Base-by-base conservation (phyloP, 2,888 invertebrate genomes). In the Griposia aprilina region DNA sequence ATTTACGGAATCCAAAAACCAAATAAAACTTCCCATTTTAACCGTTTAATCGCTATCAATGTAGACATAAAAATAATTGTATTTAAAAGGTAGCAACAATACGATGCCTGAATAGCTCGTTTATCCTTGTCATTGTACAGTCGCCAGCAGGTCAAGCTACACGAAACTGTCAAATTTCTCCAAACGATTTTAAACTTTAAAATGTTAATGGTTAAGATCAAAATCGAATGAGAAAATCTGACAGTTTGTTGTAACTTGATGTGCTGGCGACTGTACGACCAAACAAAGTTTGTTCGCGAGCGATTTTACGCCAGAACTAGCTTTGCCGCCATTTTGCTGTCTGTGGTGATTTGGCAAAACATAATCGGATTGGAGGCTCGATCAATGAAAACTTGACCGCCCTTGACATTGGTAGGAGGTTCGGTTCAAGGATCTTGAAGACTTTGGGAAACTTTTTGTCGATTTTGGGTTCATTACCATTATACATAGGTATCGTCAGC, bases 81-180 rank as follows among this genome's bases (percentile, higher is more conserved):
- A 36, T 62, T 23, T 36, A 76, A 72, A 66, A 69, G 60, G 59
- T 62, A 75, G 71, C 63, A 87, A 76, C 76, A 79, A 76, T 79
- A 78, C 75, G 26, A 80, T 59, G 65, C 48, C 74, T 76, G 76
- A 87, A 62, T 83, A 84, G 82, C 69, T 88, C 88, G 88, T 91
- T 89, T 88, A 84, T 90, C 87, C 76, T 87, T 88, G 91, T 91
- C 90, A 87, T 48, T 80, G 80, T n/a, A n/a, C n/a, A n/a, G n/a
- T n/a, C n/a, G n/a, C n/a, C n/a, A n/a, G n/a, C n/a, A n/a, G n/a
- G n/a, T n/a, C n/a, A n/a, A n/a, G n/a, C n/a, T n/a, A n/a, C n/a
- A n/a, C n/a, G n/a, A n/a, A n/a, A n/a, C n/a, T n/a, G n/a, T n/a
- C n/a, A n/a, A n/a, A n/a, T n/a, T n/a, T n/a, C n/a, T n/a, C n/a